phyloP scores from a whole-genome alignment of 2,888 invertebrate species.

The Sphinx pinastri region DNA sequence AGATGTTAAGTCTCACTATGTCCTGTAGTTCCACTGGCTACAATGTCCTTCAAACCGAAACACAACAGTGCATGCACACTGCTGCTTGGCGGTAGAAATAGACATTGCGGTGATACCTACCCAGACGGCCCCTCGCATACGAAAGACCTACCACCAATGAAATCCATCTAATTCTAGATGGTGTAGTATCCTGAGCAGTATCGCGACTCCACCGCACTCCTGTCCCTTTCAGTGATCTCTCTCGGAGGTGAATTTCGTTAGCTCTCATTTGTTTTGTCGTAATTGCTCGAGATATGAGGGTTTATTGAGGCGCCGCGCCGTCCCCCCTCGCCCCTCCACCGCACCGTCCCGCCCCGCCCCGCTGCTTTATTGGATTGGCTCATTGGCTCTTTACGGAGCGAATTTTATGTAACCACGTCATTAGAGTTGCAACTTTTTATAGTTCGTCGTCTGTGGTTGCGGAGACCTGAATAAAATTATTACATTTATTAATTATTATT shows the following conservation, averaged over 20 bases:
- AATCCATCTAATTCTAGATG: not conserved
- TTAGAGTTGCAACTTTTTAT: conserved; percentile 41
- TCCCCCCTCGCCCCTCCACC: conserved; percentile 29
- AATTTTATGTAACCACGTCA: conserved; percentile 67
- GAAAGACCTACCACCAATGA: no score
- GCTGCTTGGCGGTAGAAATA: no score
- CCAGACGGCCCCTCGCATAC: no score
- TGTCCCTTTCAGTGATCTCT: conserved; percentile 55
- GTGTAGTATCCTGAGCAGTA: not conserved
- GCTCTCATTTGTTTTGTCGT: conserved; percentile 80
- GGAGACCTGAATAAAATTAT: no score
- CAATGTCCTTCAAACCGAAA: no score
- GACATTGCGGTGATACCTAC: no score
- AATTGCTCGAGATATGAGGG: conserved; percentile 79
- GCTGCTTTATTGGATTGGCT: conserved; percentile 69
- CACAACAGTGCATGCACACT: no score
- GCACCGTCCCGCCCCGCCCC: conserved; percentile 47
- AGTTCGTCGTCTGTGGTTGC: not conserved
- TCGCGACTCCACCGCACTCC: conserved; percentile 45
- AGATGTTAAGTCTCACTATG: no score
- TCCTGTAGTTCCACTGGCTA: no score
- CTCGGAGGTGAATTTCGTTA: conserved; percentile 80
- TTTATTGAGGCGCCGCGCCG: conserved; percentile 54
- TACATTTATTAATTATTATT: no score
- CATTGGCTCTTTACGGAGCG: conserved; percentile 63